Conservation (phyloP, 2,797 vertebrate species). For the Champsocephalus esox region DNA sequence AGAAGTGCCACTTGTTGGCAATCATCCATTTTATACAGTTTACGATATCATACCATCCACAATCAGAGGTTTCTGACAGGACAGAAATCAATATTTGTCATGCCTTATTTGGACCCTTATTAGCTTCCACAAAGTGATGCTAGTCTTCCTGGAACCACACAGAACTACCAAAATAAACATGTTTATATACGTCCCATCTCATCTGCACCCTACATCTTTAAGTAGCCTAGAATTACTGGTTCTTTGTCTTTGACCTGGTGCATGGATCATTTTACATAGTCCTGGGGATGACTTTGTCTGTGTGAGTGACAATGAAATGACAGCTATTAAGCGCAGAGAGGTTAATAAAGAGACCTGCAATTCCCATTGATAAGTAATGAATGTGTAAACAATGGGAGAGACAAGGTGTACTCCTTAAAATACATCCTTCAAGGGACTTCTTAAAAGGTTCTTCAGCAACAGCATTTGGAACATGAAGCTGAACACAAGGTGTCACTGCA, state of each 20-base stretch:
- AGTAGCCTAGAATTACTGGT: conserved; percentile 50
- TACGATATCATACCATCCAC: neutral
- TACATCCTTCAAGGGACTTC: neutral
- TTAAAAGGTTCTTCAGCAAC: conserved; percentile 8
- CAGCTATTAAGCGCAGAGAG: conserved; percentile 26
- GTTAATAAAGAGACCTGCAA: conserved; percentile 10
- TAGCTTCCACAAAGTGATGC: too few relatives aligned
- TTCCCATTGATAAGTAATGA: conserved; percentile 34
- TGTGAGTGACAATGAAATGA: conserved; percentile 46
- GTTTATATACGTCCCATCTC: conserved; percentile 11
- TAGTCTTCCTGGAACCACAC: too few relatives aligned
- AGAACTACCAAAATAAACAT: too few relatives aligned
- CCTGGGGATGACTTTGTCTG: conserved; percentile 48
- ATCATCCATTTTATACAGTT: neutral
- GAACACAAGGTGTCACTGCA: conserved; percentile 71
- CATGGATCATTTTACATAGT: conserved; percentile 66
- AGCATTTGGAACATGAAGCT: neutral
- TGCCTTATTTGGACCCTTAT: neutral
- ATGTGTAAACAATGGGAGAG: conserved; percentile 6
- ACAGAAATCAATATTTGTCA: neutral
- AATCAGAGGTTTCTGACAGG: neutral
- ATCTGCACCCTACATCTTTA: conserved; percentile 27
- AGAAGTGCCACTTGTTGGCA: neutral
- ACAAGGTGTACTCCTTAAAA: conserved; percentile 9
- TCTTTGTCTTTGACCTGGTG: conserved; percentile 38